Evolutionary conservation across 2,888 invertebrate species (phyloP), one percentile per base, ranked within the genome.

Genomic region (Clunio marinus): DNA sequence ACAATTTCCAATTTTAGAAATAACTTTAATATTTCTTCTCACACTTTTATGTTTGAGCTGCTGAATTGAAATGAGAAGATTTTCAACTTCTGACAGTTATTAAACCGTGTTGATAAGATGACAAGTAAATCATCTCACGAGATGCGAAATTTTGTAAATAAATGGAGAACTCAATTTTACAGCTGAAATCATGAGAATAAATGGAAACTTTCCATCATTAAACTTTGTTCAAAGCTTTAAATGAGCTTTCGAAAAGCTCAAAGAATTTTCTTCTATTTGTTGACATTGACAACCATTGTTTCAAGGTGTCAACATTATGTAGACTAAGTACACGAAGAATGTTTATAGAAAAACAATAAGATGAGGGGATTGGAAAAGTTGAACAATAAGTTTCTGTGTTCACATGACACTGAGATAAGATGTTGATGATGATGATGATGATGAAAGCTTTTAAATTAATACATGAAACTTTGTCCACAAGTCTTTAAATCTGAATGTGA

Each of bases 51-150:
- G 2, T 51, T 51, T 22, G 27, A 45, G 22, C 20, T 27, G 27
- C 20, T 28, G 25, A 46, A 45, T 15, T 10, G 25, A 45, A 63
- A 37, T 63, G 63, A 63, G 15, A 17, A 46, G 46, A 63, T 17
- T 4, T 46, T 63, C 46, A 32, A 17, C 17, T 17, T 1, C 28
- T 45, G 63, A 45, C 10, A 27, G 25, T 45, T 37, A 46, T 63
- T 63, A 46, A 41, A 24, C 22, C 10, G 24, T 7, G 37, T n/a
- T 60, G 60, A 60, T 60, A 60, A 60, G 59, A 27, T 8, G 22
- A 27, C n/a, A 13, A 17, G n/a, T 28, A 32, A 28, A 45, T 24
- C 35, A 63, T 63, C 22, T 51, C 51, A 7, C 17, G 51, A 41
- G n/a, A n/a, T n/a, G 41, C 41, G 41, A 13, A 15, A 41, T 41